phyloP scores from a whole-genome alignment of 2,888 invertebrate genomes.

The Hedya salicella region DNA sequence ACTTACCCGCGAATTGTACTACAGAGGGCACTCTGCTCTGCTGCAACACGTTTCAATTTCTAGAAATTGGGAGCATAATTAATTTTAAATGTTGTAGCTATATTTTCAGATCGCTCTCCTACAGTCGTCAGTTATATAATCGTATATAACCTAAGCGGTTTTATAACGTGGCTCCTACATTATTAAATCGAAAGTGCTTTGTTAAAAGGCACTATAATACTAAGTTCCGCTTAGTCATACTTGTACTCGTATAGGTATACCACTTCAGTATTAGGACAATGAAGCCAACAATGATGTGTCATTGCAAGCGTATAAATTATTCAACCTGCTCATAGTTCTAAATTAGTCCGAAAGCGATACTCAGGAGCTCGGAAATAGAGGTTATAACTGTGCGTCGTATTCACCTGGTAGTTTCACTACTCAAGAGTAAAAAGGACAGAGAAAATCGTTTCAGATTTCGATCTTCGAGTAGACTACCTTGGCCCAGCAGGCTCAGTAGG shows the following conservation, averaged over 20 bases:
- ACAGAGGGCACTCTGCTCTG: too few species aligned
- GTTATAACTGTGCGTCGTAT: background rate
- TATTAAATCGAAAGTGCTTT: constrained; percentile 3
- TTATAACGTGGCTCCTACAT: too few species aligned
- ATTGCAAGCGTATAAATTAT: constrained; percentile 19
- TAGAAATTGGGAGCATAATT: too few species aligned
- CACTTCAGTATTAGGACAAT: constrained; percentile 15
- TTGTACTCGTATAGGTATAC: constrained; percentile 10
- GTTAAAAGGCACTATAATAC: background rate
- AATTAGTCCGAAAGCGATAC: constrained; percentile 19
- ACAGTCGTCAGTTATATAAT: too few species aligned
- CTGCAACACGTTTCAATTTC: too few species aligned
- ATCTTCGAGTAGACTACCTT: background rate
- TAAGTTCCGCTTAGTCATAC: background rate
- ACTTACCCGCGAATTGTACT: too few species aligned
- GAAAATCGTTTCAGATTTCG: constrained; percentile 18
- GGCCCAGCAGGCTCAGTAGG: background rate
- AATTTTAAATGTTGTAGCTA: too few species aligned
- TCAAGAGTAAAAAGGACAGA: background rate
- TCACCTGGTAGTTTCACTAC: background rate
- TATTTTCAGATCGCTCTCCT: too few species aligned
- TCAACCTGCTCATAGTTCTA: constrained; percentile 23
- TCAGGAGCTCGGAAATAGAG: background rate
- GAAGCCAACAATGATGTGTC: constrained; percentile 14
- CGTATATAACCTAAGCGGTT: too few species aligned